Conservation (phyloP, 2,113 vertebrate species). For the Antigone vipio region DNA sequence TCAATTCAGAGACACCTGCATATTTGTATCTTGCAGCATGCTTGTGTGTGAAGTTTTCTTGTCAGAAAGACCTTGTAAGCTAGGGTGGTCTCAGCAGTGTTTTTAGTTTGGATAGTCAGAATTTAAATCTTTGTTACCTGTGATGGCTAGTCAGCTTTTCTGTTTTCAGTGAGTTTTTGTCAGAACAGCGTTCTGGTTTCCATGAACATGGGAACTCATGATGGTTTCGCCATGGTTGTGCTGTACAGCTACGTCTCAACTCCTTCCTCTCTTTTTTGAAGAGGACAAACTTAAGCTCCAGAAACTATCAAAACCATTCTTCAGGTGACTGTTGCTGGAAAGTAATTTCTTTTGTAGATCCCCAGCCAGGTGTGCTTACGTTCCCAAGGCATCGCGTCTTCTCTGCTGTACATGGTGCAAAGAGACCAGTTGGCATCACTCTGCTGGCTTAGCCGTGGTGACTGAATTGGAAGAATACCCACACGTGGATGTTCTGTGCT, state of each 20-base stretch:
- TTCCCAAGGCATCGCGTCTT: accelerated
- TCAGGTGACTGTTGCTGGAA: not conserved
- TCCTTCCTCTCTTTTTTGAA: not conserved
- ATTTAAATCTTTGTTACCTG: not conserved
- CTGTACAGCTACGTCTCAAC: not conserved
- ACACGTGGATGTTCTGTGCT: accelerated
- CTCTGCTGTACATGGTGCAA: accelerated
- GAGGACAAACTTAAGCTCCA: not conserved
- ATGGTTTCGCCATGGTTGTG: accelerated
- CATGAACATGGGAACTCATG: not conserved
- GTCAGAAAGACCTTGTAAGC: not conserved
- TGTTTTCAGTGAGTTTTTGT: not conserved
- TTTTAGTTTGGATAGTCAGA: too few species aligned
- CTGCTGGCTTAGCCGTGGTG: not conserved
- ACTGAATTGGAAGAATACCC: not conserved
- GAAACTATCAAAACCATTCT: not conserved
- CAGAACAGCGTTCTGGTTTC: not conserved
- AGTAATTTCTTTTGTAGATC: not conserved
- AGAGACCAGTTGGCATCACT: not conserved
- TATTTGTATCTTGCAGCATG: not conserved
- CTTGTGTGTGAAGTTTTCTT: too few species aligned
- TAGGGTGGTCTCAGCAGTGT: not conserved
- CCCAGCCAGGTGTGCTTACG: not conserved
- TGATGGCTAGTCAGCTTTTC: not conserved
- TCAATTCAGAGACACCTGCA: accelerated